A percentile compares a stretch with the other conserved stretches of the same genome.
Evolutionary conservation across 2,113 vertebrate genomes (phyloP).

Genomic region (Phylloscopus trochilus): DNA sequence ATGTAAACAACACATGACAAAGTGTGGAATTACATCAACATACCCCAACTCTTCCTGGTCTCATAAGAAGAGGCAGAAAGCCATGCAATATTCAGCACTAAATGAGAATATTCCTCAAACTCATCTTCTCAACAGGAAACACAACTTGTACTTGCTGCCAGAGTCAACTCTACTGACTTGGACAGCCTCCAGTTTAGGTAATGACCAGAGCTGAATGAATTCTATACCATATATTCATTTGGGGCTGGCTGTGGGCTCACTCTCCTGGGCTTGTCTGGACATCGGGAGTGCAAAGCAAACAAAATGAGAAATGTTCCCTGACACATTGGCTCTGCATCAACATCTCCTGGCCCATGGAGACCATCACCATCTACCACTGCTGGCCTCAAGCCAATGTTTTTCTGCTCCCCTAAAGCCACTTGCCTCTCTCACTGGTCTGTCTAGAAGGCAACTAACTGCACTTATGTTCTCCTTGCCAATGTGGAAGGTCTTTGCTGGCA

Average conservation of each 20-base stretch:
- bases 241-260: neutral
- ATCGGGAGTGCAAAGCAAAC: neutral
- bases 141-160: neutral
- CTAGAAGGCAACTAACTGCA: neutral
- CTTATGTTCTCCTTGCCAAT: fast-evolving
- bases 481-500: fast-evolving
- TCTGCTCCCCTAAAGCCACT: neutral
- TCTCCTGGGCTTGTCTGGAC: neutral
- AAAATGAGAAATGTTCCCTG: neutral
- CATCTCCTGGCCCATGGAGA: neutral
- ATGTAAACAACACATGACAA: conserved; percentile 35
- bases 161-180: conserved; percentile 16
- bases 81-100: neutral
- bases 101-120: neutral
- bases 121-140: conserved; percentile 29
- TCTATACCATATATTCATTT: neutral
- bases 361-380: neutral
- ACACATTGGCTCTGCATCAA: neutral
- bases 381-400: neutral
- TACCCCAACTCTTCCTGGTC: neutral
- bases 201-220: conserved; percentile 6
- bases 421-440: neutral
- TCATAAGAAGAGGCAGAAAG: neutral
- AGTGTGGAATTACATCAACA: conserved; percentile 38
- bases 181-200: neutral